Evolutionary conservation across 2,888 invertebrate species (phyloP), one percentile per base, ranked within the genome.

Genomic region (Tineola bisselliella): DNA sequence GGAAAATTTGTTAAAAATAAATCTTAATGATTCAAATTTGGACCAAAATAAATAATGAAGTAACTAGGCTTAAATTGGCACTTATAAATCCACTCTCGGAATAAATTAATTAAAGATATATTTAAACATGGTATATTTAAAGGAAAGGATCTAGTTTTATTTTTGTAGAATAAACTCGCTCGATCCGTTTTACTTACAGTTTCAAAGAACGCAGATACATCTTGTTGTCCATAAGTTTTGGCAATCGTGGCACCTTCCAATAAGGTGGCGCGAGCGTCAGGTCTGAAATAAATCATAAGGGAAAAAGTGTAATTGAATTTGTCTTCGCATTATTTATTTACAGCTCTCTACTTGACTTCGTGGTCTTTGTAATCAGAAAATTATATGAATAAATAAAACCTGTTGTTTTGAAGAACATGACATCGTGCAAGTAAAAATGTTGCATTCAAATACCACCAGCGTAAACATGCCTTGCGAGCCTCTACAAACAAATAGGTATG

Each of bases 341-440:
- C 6, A 25, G 2, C 25, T 25, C 2, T 25, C 2, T 25, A 25
- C 2, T 25, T 2, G 25, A 6, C 25, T 25, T 4, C 25, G 25
- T 25, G 25, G 6, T 25, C 25, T 13, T 25, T 25, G 25, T n/a
- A n/a, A n/a, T n/a, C n/a, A n/a, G n/a, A n/a, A n/a, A n/a, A n/a
- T n/a, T n/a, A n/a, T n/a, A n/a, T n/a, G n/a, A n/a, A n/a, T 2
- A 25, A 25, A 25, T 4, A 4, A 19, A 54, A 58, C 0, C 84
- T 69, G 63, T 86, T 86, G 65, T 81, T 84, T 64, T 81, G 84
- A 8, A 80, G 73, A 17, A 86, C 69, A 62, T 86, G 81, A 64
- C 84, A 78, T 11, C 81, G 77, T 1, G 84, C 82, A 58, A 84
- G 65, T 12, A 84, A 68, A 63, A 87, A 87, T 0, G 75, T 71